phyloP scores from a whole-genome alignment of 2,113 vertebrate species.

The Erpornis zantholeuca region DNA sequence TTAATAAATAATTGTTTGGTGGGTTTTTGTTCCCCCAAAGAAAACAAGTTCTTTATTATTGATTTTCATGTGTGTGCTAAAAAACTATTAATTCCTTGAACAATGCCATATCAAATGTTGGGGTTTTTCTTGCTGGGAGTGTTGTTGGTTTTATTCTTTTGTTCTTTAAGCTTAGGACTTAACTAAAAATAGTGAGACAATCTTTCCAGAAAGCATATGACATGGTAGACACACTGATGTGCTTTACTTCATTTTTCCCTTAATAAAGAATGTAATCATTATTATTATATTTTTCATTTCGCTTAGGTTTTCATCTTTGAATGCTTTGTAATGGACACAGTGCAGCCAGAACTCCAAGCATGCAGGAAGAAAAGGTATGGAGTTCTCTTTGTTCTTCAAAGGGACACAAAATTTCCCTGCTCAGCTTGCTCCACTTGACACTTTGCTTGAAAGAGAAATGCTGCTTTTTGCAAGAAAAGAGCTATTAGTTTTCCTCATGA shows the following conservation, averaged over 20 bases:
- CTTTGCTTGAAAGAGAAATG: background rate
- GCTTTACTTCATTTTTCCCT: background rate
- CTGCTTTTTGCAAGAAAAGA: background rate
- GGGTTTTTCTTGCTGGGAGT: accelerated
- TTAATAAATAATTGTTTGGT: background rate
- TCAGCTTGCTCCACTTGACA: background rate
- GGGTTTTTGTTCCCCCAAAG: background rate
- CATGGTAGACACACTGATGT: background rate
- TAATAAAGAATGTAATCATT: background rate
- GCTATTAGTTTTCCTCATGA: background rate
- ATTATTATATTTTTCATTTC: background rate
- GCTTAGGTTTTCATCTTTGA: background rate
- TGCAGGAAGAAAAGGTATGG: background rate
- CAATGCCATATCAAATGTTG: background rate
- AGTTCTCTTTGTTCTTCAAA: background rate
- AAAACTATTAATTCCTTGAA: background rate
- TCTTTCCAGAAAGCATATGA: background rate
- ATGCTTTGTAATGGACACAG: background rate
- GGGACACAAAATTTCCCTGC: background rate
- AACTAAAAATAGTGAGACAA: background rate
- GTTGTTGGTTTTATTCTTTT: background rate
- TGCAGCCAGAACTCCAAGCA: background rate
- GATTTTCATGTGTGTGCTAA: background rate
- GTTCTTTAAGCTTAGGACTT: background rate
- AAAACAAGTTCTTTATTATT: background rate